Evolutionary conservation across 2,113 vertebrate species (phyloP).

Genomic region (Furnarius figulus): DNA sequence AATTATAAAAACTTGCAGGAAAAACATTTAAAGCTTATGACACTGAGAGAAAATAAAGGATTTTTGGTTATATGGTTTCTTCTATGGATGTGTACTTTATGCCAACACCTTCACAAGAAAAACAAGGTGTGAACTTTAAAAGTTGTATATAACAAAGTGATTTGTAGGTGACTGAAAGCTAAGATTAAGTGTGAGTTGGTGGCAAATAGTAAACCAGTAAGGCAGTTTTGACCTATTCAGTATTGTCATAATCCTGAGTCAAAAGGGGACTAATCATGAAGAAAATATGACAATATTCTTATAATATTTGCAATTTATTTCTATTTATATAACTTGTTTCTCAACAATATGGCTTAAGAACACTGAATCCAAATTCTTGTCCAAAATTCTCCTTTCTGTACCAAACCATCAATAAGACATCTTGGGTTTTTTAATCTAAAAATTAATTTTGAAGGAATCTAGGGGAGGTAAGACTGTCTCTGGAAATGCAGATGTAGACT

Average conservation of each 20-base stretch:
- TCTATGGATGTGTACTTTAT: neutral
- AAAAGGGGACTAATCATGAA: neutral
- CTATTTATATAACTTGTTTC: neutral
- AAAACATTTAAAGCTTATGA: neutral
- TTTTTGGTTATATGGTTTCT: neutral
- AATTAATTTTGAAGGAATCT: neutral
- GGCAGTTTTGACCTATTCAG: neutral
- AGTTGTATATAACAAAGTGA: neutral
- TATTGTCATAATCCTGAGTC: neutral
- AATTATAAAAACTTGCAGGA: neutral
- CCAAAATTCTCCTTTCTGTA: neutral
- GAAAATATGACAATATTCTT: neutral
- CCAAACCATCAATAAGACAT: neutral
- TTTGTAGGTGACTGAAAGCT: neutral
- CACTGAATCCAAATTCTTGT: neutral
- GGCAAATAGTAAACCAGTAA: neutral
- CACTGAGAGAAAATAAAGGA: neutral
- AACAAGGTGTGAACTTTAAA: neutral
- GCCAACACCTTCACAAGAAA: neutral
- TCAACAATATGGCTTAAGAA: neutral
- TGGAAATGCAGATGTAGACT: neutral
- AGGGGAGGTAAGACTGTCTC: neutral
- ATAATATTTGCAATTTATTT: neutral
- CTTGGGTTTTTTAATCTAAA: neutral
- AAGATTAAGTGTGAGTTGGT: neutral